Evolutionary conservation across 2,888 invertebrate genomes (phyloP).

Genomic region (Hydraecia micacea): DNA sequence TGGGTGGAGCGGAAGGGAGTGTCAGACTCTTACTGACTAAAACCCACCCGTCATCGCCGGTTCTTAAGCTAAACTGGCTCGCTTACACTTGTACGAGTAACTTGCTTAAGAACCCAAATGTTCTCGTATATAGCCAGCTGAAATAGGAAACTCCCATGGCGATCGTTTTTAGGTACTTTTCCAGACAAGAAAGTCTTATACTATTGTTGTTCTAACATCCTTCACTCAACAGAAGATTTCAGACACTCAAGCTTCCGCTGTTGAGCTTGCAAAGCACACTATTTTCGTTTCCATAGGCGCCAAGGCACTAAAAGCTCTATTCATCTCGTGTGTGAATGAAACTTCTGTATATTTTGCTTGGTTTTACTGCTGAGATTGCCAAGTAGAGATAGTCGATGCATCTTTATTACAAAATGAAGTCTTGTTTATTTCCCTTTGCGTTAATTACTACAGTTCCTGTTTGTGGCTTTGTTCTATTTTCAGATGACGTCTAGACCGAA

Average conservation of each 20-base stretch:
- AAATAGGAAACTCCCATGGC: background rate
- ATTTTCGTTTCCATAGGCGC: background rate
- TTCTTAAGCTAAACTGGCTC: too few relatives aligned
- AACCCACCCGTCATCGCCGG: too few relatives aligned
- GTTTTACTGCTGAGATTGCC: conserved; percentile 63
- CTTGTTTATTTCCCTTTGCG: conserved; percentile 59
- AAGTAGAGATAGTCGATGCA: conserved; percentile 63
- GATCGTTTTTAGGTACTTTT: background rate
- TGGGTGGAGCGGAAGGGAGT: too few relatives aligned
- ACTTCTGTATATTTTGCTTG: conserved; percentile 36
- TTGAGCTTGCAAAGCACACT: background rate
- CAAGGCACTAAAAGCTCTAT: background rate
- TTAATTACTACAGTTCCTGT: conserved; percentile 65
- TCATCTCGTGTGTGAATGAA: background rate
- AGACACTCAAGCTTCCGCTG: conserved; percentile 1
- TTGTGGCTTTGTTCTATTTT: conserved; percentile 59
- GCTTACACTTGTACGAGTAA: too few relatives aligned
- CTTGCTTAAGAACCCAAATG: too few relatives aligned
- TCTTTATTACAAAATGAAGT: conserved; percentile 63
- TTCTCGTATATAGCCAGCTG: too few relatives aligned
- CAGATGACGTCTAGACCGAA: conserved; percentile 56
- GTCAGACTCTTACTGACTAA: too few relatives aligned
- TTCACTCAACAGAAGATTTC: conserved; percentile 23
- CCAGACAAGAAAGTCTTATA: too few relatives aligned
- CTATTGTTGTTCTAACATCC: background rate